Percentiles rank a stretch among this genome's conserved stretches.
Evolutionary conservation across 1,140 invertebrate genomes (phyloP).

Genomic region (Ooceraea biroi): DNA sequence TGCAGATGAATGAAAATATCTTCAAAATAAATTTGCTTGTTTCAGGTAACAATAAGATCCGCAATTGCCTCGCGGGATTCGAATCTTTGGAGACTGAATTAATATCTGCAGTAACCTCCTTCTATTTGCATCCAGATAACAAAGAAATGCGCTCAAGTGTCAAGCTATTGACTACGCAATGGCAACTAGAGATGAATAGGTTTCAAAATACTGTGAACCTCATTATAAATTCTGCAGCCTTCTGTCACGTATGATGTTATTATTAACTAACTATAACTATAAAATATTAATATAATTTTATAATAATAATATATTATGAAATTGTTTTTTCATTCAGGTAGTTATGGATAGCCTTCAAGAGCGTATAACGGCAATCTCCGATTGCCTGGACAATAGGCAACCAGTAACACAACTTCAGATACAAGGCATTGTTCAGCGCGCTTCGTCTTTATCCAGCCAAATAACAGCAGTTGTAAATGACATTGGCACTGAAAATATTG

Average conservation of each 20-base stretch:
- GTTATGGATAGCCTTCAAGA: slow-evolving; percentile 83
- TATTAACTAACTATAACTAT: background rate
- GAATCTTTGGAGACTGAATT: slow-evolving; percentile 89
- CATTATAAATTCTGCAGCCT: slow-evolving; percentile 89
- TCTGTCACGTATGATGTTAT: slow-evolving; percentile 86
- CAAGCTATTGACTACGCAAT: slow-evolving; percentile 86
- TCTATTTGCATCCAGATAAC: slow-evolving; percentile 83
- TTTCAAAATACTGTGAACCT: slow-evolving; percentile 87
- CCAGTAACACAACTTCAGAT: slow-evolving; percentile 79
- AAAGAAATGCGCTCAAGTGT: slow-evolving; percentile 83
- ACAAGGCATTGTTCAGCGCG: slow-evolving; percentile 79
- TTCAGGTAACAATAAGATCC: slow-evolving; percentile 87
- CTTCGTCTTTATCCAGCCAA: slow-evolving; percentile 80
- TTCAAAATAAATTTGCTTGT: slow-evolving; percentile 59
- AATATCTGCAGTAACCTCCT: slow-evolving; percentile 87
- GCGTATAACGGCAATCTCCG: slow-evolving; percentile 75
- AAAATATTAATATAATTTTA: background rate
- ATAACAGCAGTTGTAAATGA: slow-evolving; percentile 81
- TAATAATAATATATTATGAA: too few relatives aligned
- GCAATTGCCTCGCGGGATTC: slow-evolving; percentile 88
- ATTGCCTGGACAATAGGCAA: slow-evolving; percentile 81
- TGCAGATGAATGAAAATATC: slow-evolving; percentile 40
- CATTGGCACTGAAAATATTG: slow-evolving; percentile 82
- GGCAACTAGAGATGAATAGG: slow-evolving; percentile 87
- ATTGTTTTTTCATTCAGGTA: slow-evolving; percentile 75